These are phyloP conservation scores for Anastrepha ludens DNA, from an alignment of 1,140 invertebrate genomes.

Conservation along the genomic window DNA sequence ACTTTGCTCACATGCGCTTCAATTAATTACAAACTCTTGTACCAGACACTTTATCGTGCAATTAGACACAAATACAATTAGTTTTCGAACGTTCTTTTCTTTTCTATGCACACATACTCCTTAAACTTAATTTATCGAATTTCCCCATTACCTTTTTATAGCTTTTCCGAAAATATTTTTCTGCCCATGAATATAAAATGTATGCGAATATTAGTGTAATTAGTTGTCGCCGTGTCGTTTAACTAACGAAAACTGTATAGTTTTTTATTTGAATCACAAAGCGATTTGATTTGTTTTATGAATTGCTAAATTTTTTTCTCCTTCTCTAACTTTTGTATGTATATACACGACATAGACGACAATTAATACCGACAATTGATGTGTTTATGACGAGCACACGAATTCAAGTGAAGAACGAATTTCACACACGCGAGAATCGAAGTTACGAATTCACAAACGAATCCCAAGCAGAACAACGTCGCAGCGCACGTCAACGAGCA, in stretches of 20 bases:
- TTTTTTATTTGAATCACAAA: slow-evolving; percentile 3
- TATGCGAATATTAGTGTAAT: slow-evolving; percentile 26
- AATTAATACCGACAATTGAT: slow-evolving; percentile 12
- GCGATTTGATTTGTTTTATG: slow-evolving; percentile 19
- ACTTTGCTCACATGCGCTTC: slow-evolving; percentile 35
- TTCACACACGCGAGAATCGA: slow-evolving; percentile 28
- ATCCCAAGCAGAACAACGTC: background rate
- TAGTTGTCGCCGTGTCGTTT: slow-evolving; percentile 28
- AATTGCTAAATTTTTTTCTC: background rate
- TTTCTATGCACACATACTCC: background rate
- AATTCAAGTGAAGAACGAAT: slow-evolving; percentile 45
- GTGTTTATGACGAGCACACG: slow-evolving; percentile 28
- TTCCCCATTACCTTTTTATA: slow-evolving; percentile 13
- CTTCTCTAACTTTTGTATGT: slow-evolving; percentile 21
- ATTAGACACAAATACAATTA: background rate
- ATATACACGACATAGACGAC: slow-evolving; percentile 29
- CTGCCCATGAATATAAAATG: background rate
- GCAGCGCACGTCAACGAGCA: background rate
- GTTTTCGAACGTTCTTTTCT: background rate
- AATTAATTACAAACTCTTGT: background rate
- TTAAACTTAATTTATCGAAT: background rate
- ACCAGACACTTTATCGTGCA: background rate
- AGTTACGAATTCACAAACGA: slow-evolving; percentile 35
- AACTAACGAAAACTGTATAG: slow-evolving; percentile 5
- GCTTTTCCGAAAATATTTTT: slow-evolving; percentile 29